These are phyloP conservation scores for Wiebesia pumilae DNA, from an alignment of 1,140 invertebrate genomes.

Conservation along the genomic window DNA sequence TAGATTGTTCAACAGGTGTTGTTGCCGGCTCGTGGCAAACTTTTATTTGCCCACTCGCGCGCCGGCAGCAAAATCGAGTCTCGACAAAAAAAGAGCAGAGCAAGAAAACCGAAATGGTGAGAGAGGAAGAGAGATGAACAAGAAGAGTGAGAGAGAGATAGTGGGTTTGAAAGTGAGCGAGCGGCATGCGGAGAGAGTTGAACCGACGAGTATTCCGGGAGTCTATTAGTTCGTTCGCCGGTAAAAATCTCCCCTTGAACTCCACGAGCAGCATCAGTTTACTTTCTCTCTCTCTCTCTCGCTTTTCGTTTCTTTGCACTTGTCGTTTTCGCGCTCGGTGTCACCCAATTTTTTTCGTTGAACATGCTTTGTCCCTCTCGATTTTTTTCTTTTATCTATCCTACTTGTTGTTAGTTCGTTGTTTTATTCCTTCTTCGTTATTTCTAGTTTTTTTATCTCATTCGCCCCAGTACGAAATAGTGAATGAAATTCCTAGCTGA, in stretches of 20 bases:
- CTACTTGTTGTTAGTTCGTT: not conserved
- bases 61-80: conserved; percentile 58
- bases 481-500: not conserved
- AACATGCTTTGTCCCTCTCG: not conserved
- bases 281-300: conserved; percentile 55
- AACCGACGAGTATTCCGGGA: conserved; percentile 56
- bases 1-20: conserved; percentile 73
- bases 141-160: conserved; percentile 38
- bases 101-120: not conserved
- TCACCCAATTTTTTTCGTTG: not conserved
- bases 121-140: conserved; percentile 26
- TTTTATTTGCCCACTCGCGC: conserved; percentile 68
- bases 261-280: conserved; percentile 52
- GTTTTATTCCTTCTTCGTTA: not conserved
- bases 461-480: not conserved
- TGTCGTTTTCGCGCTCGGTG: conserved; percentile 63
- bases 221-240: conserved; percentile 71
- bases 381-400: not conserved
- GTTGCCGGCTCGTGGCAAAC: conserved; percentile 68
- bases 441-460: conserved; percentile 54
- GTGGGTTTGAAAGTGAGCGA: conserved; percentile 51
- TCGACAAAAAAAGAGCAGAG: conserved; percentile 26
- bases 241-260: conserved; percentile 66
- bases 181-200: conserved; percentile 41
- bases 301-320: conserved; percentile 60